Conservation (phyloP, 2,888 invertebrate species). For the Acronicta psi region DNA sequence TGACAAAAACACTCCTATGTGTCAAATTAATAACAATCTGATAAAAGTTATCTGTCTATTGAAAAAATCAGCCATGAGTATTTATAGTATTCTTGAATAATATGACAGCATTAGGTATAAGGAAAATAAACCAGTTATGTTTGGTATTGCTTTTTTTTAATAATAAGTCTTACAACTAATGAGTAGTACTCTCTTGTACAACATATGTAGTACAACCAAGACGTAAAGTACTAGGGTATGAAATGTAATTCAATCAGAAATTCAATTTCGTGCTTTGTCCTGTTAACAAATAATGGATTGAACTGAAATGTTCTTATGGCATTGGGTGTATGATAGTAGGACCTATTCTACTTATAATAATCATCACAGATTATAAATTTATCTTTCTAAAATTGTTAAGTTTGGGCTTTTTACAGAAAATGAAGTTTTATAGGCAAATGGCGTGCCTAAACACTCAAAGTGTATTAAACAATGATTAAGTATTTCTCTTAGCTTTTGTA, state of each 20-base stretch:
- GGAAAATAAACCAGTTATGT: constrained; percentile 24
- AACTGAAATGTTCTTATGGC: constrained; percentile 73
- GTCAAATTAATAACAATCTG: too few relatives aligned
- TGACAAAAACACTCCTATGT: too few relatives aligned
- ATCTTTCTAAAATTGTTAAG: constrained; percentile 52
- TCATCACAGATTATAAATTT: constrained; percentile 81
- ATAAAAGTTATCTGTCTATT: too few relatives aligned
- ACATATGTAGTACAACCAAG: constrained; percentile 11
- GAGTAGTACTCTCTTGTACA: constrained; percentile 36
- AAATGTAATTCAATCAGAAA: constrained; percentile 16
- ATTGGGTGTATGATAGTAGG: constrained; percentile 59
- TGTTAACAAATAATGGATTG: constrained; percentile 46
- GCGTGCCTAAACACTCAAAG: constrained; percentile 39
- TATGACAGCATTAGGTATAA: background rate
- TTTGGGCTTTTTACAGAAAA: constrained; percentile 54
- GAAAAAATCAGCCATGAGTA: too few relatives aligned
- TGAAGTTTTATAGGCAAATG: constrained; percentile 32
- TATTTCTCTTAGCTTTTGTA: constrained; percentile 37
- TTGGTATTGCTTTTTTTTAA: constrained; percentile 31
- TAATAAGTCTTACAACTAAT: constrained; percentile 50
- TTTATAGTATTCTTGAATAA: background rate
- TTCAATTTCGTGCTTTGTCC: constrained; percentile 27
- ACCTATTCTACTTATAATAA: constrained; percentile 79
- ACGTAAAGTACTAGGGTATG: constrained; percentile 22
- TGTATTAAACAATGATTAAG: constrained; percentile 36